These are phyloP conservation scores for Drosophila sp. DNA, from an alignment of 1,140 invertebrate species.

Conservation along the genomic window DNA sequence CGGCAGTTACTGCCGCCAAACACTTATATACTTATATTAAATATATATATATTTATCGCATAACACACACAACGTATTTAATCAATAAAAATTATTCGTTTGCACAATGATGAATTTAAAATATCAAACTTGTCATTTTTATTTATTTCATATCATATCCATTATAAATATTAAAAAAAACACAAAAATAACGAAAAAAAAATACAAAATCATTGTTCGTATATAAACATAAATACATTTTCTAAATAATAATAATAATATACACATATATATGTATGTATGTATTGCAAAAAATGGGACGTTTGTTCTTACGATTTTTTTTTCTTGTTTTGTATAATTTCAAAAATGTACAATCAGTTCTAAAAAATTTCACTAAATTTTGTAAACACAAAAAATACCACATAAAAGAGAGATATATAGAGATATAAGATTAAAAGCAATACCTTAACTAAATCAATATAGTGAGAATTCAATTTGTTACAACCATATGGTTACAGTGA, in stretches of 20 bases:
- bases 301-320: constrained; percentile 19
- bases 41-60: constrained; percentile 69
- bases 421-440: background rate
- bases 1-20: constrained; percentile 25
- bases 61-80: constrained; percentile 52
- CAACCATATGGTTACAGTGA: constrained; percentile 66
- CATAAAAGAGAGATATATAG: constrained; percentile 26
- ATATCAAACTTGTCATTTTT: constrained; percentile 15
- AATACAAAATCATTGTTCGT: constrained; percentile 28
- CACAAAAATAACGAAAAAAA: constrained; percentile 46
- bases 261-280: constrained; percentile 38
- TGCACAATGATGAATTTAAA: constrained; percentile 60
- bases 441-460: constrained; percentile 59
- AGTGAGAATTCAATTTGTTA: constrained; percentile 59
- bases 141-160: constrained; percentile 32
- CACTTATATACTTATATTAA: constrained; percentile 36
- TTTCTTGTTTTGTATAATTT: constrained; percentile 29
- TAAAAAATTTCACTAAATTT: constrained; percentile 67
- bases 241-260: constrained; percentile 23
- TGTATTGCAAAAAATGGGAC: constrained; percentile 72
- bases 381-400: constrained; percentile 46
- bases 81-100: constrained; percentile 81
- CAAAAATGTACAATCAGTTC: constrained; percentile 65
- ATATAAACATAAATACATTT: constrained; percentile 43
- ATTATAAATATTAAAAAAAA: constrained; percentile 44